A percentile compares a stretch with the other conserved stretches of the same genome.
Conservation (phyloP, 2,113 vertebrate genomes). For the Mola mola region DNA sequence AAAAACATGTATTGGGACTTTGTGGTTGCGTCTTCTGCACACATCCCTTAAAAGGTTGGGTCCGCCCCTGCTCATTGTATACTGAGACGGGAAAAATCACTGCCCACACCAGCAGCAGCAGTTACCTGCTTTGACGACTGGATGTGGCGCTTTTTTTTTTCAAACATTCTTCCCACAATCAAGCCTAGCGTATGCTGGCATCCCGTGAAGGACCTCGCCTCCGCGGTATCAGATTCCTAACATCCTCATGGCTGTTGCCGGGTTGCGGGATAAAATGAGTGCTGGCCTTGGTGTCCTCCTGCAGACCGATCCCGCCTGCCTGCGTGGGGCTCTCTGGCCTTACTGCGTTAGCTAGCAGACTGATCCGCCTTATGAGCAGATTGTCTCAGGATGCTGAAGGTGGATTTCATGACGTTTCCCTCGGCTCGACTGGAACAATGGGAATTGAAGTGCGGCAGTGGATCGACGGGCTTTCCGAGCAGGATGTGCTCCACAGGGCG, state of each 20-base stretch:
- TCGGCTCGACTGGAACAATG: constrained; percentile 40
- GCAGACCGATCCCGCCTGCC: constrained; percentile 19
- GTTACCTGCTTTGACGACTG: no score
- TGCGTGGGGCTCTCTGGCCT: constrained; percentile 18
- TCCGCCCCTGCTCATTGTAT: constrained; percentile 26
- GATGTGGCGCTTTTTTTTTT: no score
- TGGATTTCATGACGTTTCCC: constrained; percentile 16
- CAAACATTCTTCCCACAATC: no score
- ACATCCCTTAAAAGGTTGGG: neutral
- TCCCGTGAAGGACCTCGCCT: neutral
- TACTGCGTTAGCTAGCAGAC: neutral
- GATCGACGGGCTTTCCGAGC: constrained; percentile 38
- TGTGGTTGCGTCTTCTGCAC: neutral
- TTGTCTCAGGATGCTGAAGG: constrained; percentile 28
- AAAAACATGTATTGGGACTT: no score
- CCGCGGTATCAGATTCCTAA: no score
- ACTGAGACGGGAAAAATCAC: constrained; percentile 15
- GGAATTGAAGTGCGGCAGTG: constrained; percentile 35
- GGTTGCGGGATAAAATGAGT: constrained; percentile 43
- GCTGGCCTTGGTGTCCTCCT: constrained; percentile 28
- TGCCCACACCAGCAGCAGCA: constrained; percentile 5
- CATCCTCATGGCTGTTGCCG: constrained; percentile 6
- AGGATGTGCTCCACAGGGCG: constrained; percentile 45
- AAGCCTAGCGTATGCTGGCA: no score
- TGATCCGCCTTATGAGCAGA: constrained; percentile 11